Percentiles rank a stretch among this genome's conserved stretches.
Evolutionary conservation across 2,888 invertebrate genomes (phyloP).

Genomic region (Apodemia duryi): DNA sequence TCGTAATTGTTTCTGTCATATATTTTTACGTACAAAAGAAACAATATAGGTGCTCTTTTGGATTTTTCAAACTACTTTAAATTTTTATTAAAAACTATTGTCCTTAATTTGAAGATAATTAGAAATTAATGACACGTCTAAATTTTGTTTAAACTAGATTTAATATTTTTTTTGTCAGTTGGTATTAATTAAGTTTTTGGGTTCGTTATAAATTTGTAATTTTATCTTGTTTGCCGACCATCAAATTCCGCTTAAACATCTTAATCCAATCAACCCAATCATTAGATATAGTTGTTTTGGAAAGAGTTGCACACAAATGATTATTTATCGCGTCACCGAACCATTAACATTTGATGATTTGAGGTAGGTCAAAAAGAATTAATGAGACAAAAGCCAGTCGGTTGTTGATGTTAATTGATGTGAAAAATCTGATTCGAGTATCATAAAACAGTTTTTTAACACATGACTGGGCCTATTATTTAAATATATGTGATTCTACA

Average conservation of each 20-base stretch:
- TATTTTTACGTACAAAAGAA: too few relatives aligned
- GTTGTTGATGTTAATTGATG: slow-evolving; percentile 2
- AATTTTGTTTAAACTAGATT: too few relatives aligned
- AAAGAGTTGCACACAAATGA: slow-evolving; percentile 53
- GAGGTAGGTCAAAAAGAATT: slow-evolving; percentile 51
- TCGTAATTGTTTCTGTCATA: too few relatives aligned
- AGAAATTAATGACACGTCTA: too few relatives aligned
- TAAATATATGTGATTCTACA: slow-evolving; percentile 3
- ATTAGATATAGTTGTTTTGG: slow-evolving; percentile 49
- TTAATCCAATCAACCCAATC: slow-evolving; percentile 73
- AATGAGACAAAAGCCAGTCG: slow-evolving; percentile 10
- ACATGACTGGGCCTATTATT: slow-evolving; percentile 4
- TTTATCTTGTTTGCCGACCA: slow-evolving; percentile 66
- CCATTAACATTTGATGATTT: slow-evolving; percentile 60
- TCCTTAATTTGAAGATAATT: too few relatives aligned
- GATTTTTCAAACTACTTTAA: too few relatives aligned
- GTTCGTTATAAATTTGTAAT: slow-evolving; percentile 46
- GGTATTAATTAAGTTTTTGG: too few relatives aligned
- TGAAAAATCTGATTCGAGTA: not conserved
- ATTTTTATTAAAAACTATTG: too few relatives aligned
- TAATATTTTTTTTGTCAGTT: too few relatives aligned
- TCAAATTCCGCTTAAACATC: slow-evolving; percentile 67
- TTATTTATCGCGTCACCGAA: slow-evolving; percentile 43
- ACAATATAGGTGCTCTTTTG: too few relatives aligned
- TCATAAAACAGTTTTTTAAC: slow-evolving; percentile 2